Percentiles rank a stretch among this genome's conserved stretches.
Evolutionary conservation across 2,888 invertebrate species (phyloP).

Genomic region (Eupithecia vulgata): DNA sequence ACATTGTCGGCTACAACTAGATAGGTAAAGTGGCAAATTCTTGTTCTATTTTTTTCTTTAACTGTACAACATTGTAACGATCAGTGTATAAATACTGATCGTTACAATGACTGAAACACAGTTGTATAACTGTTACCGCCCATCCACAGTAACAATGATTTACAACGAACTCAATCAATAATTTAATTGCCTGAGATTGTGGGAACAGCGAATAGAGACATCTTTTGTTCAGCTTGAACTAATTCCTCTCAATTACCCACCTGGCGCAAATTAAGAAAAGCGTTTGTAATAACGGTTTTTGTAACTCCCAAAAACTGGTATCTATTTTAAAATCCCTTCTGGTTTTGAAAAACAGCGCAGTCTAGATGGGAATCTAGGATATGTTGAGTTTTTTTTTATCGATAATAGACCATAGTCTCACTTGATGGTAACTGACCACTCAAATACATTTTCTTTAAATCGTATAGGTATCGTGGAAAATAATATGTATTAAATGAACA

Average conservation of each 20-base stretch:
- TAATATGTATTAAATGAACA: not conserved
- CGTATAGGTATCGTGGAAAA: not conserved
- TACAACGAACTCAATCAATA: constrained; percentile 40
- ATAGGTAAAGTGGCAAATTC: no score
- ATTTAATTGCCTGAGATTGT: constrained; percentile 37
- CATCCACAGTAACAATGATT: constrained; percentile 31
- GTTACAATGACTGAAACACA: not conserved
- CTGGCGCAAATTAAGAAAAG: constrained; percentile 14
- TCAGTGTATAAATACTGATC: no score
- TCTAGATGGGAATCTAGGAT: not conserved
- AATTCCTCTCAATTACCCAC: constrained; percentile 22
- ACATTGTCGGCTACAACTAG: no score
- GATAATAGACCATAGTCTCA: not conserved
- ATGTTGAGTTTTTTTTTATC: not conserved
- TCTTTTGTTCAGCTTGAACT: constrained; percentile 28
- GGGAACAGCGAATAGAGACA: constrained; percentile 30
- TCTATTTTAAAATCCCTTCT: not conserved
- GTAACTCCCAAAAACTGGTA: not conserved
- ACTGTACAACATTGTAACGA: no score
- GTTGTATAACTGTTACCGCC: constrained; percentile 3
- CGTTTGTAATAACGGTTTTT: constrained; percentile 12
- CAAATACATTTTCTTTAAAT: not conserved
- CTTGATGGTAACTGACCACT: not conserved
- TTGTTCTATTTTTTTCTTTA: no score
- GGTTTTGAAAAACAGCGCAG: not conserved